Percentiles rank a stretch among this genome's conserved stretches.
phyloP scores from a whole-genome alignment of 2,113 vertebrate genomes.

The Cynoglossus semilaevis region DNA sequence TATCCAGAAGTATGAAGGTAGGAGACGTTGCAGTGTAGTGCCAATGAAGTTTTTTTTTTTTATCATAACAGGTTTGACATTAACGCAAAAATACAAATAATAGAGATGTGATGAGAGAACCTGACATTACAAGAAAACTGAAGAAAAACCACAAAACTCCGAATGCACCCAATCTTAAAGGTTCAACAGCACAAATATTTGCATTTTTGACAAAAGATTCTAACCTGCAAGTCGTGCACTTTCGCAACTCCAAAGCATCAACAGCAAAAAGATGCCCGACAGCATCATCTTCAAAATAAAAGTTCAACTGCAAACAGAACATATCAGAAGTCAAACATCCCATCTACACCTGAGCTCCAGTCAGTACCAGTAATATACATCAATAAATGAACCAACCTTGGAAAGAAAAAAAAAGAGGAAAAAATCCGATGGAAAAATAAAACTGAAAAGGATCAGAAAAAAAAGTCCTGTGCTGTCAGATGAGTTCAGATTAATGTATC shows the following conservation, averaged over 20 bases:
- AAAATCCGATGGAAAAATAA: neutral
- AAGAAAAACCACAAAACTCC: too few relatives aligned
- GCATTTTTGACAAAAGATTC: constrained; percentile 18
- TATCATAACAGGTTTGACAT: too few relatives aligned
- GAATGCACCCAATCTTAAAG: too few relatives aligned
- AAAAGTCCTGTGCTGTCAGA: constrained; percentile 21
- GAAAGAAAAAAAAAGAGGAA: constrained; percentile 35
- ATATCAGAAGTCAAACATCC: constrained; percentile 22
- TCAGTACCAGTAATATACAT: neutral
- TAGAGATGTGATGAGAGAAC: too few relatives aligned
- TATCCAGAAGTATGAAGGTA: neutral
- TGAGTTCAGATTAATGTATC: constrained; percentile 27
- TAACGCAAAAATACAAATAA: too few relatives aligned
- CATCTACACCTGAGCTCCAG: neutral
- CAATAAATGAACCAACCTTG: constrained; percentile 46
- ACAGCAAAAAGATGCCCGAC: constrained; percentile 74
- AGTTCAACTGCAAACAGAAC: constrained; percentile 30
- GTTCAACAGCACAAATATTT: neutral
- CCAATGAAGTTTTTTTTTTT: too few relatives aligned
- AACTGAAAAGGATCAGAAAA: neutral
- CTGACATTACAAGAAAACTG: too few relatives aligned
- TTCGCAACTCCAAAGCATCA: constrained; percentile 74
- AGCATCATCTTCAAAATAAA: constrained; percentile 78
- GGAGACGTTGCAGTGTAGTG: too few relatives aligned
- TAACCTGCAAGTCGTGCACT: constrained; percentile 86